Evolutionary conservation across 2,113 vertebrate species (phyloP).

Genomic region (Toxotes chatareus): DNA sequence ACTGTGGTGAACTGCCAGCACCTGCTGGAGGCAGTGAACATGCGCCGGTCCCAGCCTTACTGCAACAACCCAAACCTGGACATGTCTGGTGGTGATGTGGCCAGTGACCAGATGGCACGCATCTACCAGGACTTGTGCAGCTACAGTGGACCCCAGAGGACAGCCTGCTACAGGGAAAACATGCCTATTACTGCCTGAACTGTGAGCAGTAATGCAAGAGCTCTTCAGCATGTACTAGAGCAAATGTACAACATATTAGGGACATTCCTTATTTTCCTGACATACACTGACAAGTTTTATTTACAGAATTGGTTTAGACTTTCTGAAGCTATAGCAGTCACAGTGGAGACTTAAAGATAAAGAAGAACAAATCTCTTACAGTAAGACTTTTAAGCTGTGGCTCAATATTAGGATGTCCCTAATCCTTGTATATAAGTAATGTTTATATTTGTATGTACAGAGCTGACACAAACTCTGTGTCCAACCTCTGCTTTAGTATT

Average conservation of each 20-base stretch:
- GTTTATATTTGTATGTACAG: constrained; percentile 14
- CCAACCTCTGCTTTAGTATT: constrained; percentile 22
- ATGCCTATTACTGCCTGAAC: constrained; percentile 92
- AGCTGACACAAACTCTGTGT: not conserved
- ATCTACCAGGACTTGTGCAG: constrained; percentile 86
- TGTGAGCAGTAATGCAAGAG: constrained; percentile 26
- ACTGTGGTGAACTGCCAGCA: constrained; percentile 84
- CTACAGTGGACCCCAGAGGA: constrained; percentile 84
- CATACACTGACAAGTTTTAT: not conserved
- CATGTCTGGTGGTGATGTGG: constrained; percentile 77
- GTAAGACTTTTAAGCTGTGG: constrained; percentile 13
- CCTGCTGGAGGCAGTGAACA: constrained; percentile 80
- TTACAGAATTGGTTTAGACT: not conserved
- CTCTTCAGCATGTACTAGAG: constrained; percentile 14
- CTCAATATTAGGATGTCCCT: not conserved
- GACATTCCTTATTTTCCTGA: constrained; percentile 32
- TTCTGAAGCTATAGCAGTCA: not conserved
- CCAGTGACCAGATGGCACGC: constrained; percentile 82
- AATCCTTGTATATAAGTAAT: constrained; percentile 5
- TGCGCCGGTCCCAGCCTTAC: constrained; percentile 77
- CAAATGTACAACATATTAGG: constrained; percentile 12
- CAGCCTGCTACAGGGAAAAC: constrained; percentile 90
- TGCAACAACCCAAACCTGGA: constrained; percentile 76
- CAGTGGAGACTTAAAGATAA: not conserved
- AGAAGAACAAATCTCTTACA: constrained; percentile 1